A percentile compares a stretch with the other conserved stretches of the same genome.
Conservation (phyloP, 2,797 vertebrate genomes). For the Paguma larvata region DNA sequence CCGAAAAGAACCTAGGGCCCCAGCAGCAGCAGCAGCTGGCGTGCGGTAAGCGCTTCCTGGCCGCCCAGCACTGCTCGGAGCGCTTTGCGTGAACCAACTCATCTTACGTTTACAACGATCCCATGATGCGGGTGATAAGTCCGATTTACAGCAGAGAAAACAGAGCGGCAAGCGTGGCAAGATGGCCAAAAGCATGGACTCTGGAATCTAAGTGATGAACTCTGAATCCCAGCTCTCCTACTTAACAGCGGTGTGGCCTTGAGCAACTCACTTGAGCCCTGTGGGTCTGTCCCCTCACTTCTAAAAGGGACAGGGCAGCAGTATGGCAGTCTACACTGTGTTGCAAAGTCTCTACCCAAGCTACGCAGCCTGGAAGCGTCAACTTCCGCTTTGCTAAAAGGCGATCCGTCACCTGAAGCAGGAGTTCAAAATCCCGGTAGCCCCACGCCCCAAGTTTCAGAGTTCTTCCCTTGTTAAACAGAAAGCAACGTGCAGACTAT, state of each 20-base stretch:
- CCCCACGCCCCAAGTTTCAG: not conserved
- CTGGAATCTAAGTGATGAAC: not conserved
- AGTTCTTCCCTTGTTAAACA: not conserved
- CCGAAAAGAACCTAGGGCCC: not conserved
- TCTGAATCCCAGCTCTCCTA: slow-evolving; percentile 9
- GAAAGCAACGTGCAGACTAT: not conserved
- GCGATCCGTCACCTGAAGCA: not conserved
- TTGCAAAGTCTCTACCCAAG: not conserved
- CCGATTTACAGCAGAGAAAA: not conserved
- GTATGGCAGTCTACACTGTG: not conserved
- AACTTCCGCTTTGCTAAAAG: not conserved
- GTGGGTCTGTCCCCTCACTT: not conserved
- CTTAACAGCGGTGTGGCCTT: not conserved
- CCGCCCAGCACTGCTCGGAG: not conserved
- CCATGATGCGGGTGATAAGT: not conserved
- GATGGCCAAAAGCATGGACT: not conserved
- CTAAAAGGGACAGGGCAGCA: not conserved
- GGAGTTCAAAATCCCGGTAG: slow-evolving; percentile 4
- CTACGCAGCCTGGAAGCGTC: no score
- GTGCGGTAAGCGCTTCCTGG: not conserved
- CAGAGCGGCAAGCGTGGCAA: not conserved
- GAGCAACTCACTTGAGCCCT: slow-evolving; percentile 2
- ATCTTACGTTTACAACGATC: not conserved
- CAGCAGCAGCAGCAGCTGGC: not conserved
- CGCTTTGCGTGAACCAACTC: not conserved